Conservation (phyloP, 1,140 invertebrate genomes). For the Pogonognathellus flavescens region DNA sequence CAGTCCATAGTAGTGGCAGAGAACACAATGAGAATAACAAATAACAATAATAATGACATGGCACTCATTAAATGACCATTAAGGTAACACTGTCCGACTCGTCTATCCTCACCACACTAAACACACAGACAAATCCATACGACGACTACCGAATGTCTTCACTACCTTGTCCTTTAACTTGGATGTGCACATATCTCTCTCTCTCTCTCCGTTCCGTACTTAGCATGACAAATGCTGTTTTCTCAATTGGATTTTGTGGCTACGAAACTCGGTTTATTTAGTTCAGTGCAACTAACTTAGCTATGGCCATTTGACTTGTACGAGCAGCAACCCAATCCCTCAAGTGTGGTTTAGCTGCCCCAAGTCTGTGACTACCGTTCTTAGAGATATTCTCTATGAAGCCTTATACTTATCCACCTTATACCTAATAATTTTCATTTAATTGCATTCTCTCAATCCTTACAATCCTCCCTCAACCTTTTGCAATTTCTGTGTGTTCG, state of each 20-base stretch:
- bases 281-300: neutral
- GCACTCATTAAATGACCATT: slow-evolving; percentile 44
- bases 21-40: slow-evolving; percentile 34
- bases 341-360: slow-evolving; percentile 13
- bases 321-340: slow-evolving; percentile 23
- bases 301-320: neutral
- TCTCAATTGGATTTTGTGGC: slow-evolving; percentile 14
- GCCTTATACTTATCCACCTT: too few species aligned
- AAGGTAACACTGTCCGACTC: slow-evolving; percentile 20
- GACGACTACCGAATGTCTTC: neutral
- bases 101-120: slow-evolving; percentile 13
- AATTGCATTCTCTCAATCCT: slow-evolving; percentile 22
- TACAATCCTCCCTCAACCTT: too few species aligned
- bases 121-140: neutral
- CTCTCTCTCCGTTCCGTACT: neutral
- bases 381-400: too few species aligned
- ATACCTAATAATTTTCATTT: slow-evolving; percentile 38
- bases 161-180: neutral
- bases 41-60: slow-evolving; percentile 49
- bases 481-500: neutral
- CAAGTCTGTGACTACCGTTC: too few species aligned
- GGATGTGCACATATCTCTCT: neutral
- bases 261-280: slow-evolving; percentile 28
- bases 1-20: neutral
- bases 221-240: slow-evolving; percentile 15